Conservation (phyloP, 2,888 invertebrate genomes). For the Sepiola atlantica region DNA sequence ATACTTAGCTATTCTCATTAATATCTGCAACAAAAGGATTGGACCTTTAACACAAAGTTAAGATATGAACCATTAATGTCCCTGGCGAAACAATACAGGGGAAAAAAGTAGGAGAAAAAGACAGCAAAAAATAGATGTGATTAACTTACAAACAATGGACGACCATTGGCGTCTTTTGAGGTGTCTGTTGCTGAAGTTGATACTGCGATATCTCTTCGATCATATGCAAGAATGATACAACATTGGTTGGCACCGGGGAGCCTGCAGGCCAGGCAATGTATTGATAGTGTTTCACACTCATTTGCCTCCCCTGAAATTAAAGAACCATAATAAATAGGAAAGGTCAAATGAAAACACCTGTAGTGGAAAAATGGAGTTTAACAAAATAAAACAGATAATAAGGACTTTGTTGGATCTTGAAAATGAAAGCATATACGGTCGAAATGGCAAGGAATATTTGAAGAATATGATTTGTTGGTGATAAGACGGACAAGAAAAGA, state of each 20-base stretch:
- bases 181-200: not conserved
- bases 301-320: slow-evolving; percentile 39
- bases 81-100: not conserved
- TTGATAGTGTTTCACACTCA: slow-evolving; percentile 46
- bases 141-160: slow-evolving; percentile 46
- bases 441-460: not conserved
- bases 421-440: not conserved
- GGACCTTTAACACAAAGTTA: not conserved
- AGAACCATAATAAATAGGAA: not conserved
- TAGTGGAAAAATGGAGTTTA: not conserved
- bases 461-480: not conserved
- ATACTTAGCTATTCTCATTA: not conserved
- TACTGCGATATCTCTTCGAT: slow-evolving; percentile 39
- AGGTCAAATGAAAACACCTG: not conserved
- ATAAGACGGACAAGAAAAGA: not conserved
- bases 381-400: not conserved
- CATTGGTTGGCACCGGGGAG: slow-evolving; percentile 38
- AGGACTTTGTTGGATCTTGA: not conserved
- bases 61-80: not conserved
- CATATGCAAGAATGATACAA: slow-evolving; percentile 45
- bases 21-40: not conserved
- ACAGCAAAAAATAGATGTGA: not conserved
- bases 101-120: not conserved
- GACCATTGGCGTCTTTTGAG: slow-evolving; percentile 12
- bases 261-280: slow-evolving; percentile 42